Base-by-base conservation (phyloP, 1,140 invertebrate species). In the Zaprionus gabonicus region DNA sequence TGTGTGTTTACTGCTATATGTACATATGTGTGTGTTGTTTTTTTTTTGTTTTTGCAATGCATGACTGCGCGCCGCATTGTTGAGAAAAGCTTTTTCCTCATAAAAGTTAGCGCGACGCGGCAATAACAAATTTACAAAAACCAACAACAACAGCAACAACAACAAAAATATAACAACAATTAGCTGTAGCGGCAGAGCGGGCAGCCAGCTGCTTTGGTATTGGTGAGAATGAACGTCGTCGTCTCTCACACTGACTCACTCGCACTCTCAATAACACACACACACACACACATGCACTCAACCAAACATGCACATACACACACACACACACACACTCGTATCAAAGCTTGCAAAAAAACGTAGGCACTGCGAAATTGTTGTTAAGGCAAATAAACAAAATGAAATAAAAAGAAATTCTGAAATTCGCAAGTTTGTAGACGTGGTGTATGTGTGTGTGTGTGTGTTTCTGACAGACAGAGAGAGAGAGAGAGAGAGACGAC, bases 31-130 rank as follows among this genome's bases (percentile, higher is more conserved):
- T 38, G 36, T 67, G 6, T n/a, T 51, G 46, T 68, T 57, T 82
- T 64, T 64, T 78, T 71, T 85, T 58, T 49, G 58, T 71, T 69
- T 78, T 80, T 77, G 71, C 59, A 86, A 82, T 80, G 81, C 80
- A 77, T 88, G 83, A 87, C 83, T 87, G 83, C 72, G 78, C 71
- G 68, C 74, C 81, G 82, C 64, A 78, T 70, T 80, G 78, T 71
- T 49, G 76, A 71, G 70, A 86, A 86, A 86, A 81, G 80, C 81
- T 87, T 83, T 86, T 86, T 80, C 79, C 78, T 70, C 68, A 84
- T 71, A 77, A 82, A 80, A 86, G 65, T 82, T 69, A 86, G 62
- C 75, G 62, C 81, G 57, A 60, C 66, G 72, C 72, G 60, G 64
- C 84, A 88, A 87, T 71, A 88, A 87, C 81, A 84, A 83, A 80